Evolutionary conservation across 2,888 invertebrate species (phyloP), one percentile per base, ranked within the genome.

Genomic region (Willowsia nigromaculata): DNA sequence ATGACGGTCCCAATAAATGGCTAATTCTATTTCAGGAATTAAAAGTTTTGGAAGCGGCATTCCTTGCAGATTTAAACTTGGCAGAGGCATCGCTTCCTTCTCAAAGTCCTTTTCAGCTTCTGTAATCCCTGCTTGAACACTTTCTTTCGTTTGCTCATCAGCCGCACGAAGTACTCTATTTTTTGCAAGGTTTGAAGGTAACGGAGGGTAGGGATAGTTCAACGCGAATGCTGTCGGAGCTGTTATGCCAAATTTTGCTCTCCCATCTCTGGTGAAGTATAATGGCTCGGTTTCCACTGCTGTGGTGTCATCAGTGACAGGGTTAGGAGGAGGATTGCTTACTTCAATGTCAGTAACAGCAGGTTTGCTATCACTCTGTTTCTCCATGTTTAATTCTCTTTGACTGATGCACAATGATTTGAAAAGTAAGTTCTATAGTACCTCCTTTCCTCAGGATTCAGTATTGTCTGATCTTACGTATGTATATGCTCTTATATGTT

Each of bases 1-100:
- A 37, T 91, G 90, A n/a, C 91, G 82, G 56, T 92, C 92, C 92
- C 92, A 92, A 88, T 92, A 92, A n/a, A 92, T 37, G 0, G 92
- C 92, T 33, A 92, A 40, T 43, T 92, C 92, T 33, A 92, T 92
- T 81, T 92, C 92, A 6, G 92, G 85, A 43, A 89, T 59, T 33
- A 89, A 40, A 0, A 78, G 7, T 83, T 88, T 88, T 13, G 68
- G 53, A 40, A 88, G 74, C 13, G 88, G 83, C 30, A 76, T 47
- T 15, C 88, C 88, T 27, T 83, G 43, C 0, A 87, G 9, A 15
- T 74, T 11, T 40, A 89, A 80, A n/a, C 78, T 43, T 0, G 89
- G 89, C 13, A 85, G 78, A 1, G 74, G 88, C 81, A 78, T 74
- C n/a, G 65, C 84, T 81, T 90, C 78, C 27, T 85, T 81, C 37